Evolutionary conservation across 2,888 invertebrate species (phyloP), one percentile per base, ranked within the genome.

Genomic region (Andrena praecox): DNA sequence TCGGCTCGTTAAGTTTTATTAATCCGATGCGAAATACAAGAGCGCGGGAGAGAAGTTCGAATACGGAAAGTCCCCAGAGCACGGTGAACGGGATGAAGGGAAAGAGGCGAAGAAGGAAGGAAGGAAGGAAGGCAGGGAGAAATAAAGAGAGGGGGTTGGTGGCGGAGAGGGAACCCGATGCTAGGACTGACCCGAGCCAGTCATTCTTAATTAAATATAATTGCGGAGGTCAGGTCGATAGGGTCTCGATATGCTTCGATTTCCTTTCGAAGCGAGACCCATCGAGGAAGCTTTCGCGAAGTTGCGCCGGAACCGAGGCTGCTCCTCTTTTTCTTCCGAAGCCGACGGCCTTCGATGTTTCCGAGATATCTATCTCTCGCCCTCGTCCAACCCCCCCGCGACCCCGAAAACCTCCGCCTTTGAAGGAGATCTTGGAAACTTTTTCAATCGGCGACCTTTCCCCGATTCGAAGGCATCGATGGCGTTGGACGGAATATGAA

Each of bases 361-460:
- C 84, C 85, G 71, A 87, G 89, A 88, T 89, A 89, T 88, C 87
- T 86, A 83, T 89, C 85, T 72, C 52, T 60, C 24, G 4, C 50
- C 63, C 68, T 35, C 42, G 2, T 29, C 29, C 48, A 12, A 1
- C 20, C 70, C n/a, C 56, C 54, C n/a, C n/a, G 33, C 33, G n/a
- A n/a, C 42, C 35, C 56, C 63, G 62, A 52, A 75, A 76, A 56
- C 64, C 52, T 60, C 20, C 72, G 62, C 64, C 68, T 72, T 86
- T 71, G 66, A 70, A 50, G 77, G 68, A 80, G 86, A 80, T 80
- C 86, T 74, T 78, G 84, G 79, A 91, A 92, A 92, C 90, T 92
- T 91, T 92, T 91, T 91, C 91, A 91, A 91, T 92, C 89, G 90
- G 78, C 84, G 84, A 85, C 86, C 80, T 75, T 76, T 77, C 75